A percentile compares a stretch with the other conserved stretches of the same genome.
Conservation (phyloP, 2,113 vertebrate genomes). For the Tenrec ecaudatus region DNA sequence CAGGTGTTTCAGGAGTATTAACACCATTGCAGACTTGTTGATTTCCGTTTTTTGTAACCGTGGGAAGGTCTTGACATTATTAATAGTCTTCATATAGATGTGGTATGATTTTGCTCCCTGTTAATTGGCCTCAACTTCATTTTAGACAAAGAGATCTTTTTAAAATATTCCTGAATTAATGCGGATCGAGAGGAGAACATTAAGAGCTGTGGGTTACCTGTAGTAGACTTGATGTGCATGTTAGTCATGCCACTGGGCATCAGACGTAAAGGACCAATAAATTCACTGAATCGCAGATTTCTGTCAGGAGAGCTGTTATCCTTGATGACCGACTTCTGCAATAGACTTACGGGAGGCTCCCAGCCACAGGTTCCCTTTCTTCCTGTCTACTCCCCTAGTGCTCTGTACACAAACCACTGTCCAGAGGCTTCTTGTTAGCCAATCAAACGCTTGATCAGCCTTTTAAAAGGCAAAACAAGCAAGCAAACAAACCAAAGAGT, state of each 20-base stretch:
- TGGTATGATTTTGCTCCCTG: background rate
- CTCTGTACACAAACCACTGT: background rate
- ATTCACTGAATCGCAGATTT: background rate
- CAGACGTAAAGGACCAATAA: background rate
- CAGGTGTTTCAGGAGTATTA: background rate
- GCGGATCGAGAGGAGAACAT: background rate
- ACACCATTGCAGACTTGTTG: background rate
- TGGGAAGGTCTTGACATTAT: background rate
- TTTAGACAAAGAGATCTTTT: constrained; percentile 13
- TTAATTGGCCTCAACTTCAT: constrained; percentile 14
- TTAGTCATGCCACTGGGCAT: background rate
- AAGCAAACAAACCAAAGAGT: background rate
- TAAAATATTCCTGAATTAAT: background rate
- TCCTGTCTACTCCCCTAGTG: background rate
- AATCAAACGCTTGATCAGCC: constrained; percentile 52
- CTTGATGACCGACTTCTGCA: background rate
- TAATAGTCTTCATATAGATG: constrained; percentile 14
- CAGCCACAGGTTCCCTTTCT: background rate
- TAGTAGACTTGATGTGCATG: background rate
- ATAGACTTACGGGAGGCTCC: constrained; percentile 12
- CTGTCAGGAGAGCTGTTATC: background rate
- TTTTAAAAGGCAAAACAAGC: background rate
- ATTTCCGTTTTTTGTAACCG: background rate
- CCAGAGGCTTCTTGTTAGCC: constrained; percentile 31
- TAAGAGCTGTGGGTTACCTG: background rate